phyloP scores from a whole-genome alignment of 2,113 vertebrate genomes.

The Syrrhaptes paradoxus region DNA sequence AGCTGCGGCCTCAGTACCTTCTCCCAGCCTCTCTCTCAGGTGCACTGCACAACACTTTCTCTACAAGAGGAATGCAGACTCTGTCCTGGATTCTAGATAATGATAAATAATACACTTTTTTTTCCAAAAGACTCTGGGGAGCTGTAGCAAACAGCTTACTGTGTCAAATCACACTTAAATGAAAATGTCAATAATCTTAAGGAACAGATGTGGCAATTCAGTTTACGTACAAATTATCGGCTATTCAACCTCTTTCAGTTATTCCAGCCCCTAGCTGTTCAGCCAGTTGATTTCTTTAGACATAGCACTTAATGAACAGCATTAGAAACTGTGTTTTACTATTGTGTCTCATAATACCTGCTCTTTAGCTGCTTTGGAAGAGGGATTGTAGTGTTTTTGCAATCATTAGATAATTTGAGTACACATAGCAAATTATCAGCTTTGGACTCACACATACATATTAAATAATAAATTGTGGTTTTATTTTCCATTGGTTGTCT shows the following conservation, averaged over 20 bases:
- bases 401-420: not conserved
- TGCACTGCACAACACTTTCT: not conserved
- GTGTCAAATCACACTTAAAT: not conserved
- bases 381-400: not conserved
- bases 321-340: not conserved
- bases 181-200: not conserved
- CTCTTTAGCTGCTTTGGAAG: not conserved
- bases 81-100: not conserved
- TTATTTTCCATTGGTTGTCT: not conserved
- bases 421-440: not conserved
- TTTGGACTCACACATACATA: not conserved
- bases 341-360: not conserved
- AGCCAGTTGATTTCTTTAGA: not conserved
- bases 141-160: not conserved
- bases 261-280: not conserved
- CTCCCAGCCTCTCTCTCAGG: not conserved
- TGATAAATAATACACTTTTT: not conserved
- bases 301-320: not conserved
- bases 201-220: not conserved
- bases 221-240: not conserved
- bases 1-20: not conserved
- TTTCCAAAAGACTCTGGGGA: not conserved
- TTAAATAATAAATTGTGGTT: not conserved
- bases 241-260: not conserved
- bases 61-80: not conserved